phyloP scores from a whole-genome alignment of 1,140 invertebrate genomes.

The Ceratitis capitata region DNA sequence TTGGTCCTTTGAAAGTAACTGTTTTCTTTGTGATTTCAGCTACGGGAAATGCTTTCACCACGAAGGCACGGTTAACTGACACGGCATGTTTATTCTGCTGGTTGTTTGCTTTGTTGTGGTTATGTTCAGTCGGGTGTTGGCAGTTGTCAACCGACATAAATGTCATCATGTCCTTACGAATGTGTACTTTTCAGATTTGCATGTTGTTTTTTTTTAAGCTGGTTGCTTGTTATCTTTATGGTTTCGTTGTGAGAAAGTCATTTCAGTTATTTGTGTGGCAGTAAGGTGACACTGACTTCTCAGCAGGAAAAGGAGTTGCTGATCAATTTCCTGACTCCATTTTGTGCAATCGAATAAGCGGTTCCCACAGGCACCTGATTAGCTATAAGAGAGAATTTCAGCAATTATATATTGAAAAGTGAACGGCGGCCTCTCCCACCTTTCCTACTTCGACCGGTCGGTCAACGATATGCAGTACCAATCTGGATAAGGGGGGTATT shows the following conservation, averaged over 20 bases:
- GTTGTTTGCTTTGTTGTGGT: constrained; percentile 22
- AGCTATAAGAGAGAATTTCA: too few relatives aligned
- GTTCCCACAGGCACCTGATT: too few relatives aligned
- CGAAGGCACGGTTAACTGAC: not conserved
- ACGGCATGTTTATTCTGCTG: not conserved
- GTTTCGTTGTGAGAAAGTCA: not conserved
- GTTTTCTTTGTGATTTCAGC: not conserved
- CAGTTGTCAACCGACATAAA: not conserved
- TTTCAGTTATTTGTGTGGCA: not conserved
- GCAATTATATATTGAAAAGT: too few relatives aligned
- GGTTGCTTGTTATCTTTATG: not conserved
- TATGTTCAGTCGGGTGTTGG: not conserved
- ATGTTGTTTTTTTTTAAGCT: not conserved
- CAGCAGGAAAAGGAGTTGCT: too few relatives aligned
- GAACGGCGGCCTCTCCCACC: too few relatives aligned
- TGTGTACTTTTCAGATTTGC: not conserved
- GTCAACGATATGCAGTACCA: too few relatives aligned
- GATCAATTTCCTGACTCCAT: too few relatives aligned
- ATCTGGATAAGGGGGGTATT: too few relatives aligned
- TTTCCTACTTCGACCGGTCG: too few relatives aligned
- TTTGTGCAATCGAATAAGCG: too few relatives aligned
- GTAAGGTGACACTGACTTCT: too few relatives aligned
- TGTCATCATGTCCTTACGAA: not conserved
- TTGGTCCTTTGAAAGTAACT: not conserved
- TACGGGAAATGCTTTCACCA: not conserved